phyloP scores from a whole-genome alignment of 2,113 vertebrate genomes.

The Macaca nemestrina region DNA sequence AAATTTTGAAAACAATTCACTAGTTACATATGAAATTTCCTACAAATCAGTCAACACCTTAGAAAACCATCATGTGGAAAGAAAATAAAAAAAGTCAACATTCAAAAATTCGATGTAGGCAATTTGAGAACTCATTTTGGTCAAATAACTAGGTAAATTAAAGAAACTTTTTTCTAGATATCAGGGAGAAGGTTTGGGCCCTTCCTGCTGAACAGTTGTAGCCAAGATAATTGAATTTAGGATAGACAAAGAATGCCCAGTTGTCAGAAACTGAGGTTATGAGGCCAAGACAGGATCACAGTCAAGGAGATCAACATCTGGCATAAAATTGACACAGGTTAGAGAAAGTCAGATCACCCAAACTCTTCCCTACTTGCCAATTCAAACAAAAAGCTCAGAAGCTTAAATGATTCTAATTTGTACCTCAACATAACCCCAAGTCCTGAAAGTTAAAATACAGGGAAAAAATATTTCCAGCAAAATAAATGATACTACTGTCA shows the following conservation, averaged over 20 bases:
- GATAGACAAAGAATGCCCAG: background rate
- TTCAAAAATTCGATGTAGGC: background rate
- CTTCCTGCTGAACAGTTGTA: background rate
- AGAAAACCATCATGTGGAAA: conserved; percentile 2
- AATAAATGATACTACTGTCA: background rate
- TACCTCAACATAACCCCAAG: background rate
- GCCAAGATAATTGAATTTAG: background rate
- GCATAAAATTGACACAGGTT: background rate
- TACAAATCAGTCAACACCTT: background rate
- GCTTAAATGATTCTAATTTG: conserved; percentile 17
- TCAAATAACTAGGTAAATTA: conserved; percentile 24
- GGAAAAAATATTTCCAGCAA: background rate
- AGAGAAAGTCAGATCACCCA: background rate
- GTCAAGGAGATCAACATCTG: background rate
- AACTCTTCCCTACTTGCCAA: background rate
- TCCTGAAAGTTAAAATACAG: background rate
- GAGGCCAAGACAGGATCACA: background rate
- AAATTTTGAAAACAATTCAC: conserved; percentile 46
- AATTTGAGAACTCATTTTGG: background rate
- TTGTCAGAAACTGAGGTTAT: background rate
- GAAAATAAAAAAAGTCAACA: background rate
- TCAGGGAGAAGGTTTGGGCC: background rate
- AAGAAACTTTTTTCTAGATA: background rate
- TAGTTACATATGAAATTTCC: conserved; percentile 13
- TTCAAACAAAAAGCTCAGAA: conserved; percentile 15